Percentiles rank a stretch among this genome's conserved stretches.
Conservation (phyloP, 2,797 vertebrate genomes). For the Chaenodraco wilsoni region DNA sequence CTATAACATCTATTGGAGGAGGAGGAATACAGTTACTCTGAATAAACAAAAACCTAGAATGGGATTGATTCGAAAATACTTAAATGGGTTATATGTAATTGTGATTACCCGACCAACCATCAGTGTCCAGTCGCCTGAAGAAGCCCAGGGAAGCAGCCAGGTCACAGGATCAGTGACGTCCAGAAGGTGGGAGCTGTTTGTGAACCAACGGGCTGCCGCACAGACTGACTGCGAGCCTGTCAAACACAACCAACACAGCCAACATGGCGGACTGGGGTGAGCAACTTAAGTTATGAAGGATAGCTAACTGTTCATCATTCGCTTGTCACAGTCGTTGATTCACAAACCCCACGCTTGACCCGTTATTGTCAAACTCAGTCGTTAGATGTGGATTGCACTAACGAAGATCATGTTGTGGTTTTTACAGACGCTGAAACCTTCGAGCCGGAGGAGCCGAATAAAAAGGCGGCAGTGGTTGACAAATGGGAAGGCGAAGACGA, state of each 20-base stretch:
- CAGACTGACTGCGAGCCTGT: conserved; percentile 64
- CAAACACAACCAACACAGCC: conserved; percentile 78
- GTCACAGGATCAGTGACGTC: conserved; percentile 51
- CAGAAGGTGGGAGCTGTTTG: conserved; percentile 60
- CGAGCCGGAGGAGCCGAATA: conserved; percentile 85
- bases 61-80: no score
- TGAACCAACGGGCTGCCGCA: conserved; percentile 62
- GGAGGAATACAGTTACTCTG: no score
- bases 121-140: background rate
- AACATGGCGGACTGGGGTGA: conserved; percentile 94
- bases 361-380: background rate
- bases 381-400: conserved; percentile 58
- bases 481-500: conserved; percentile 92
- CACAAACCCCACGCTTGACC: background rate
- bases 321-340: conserved; percentile 12
- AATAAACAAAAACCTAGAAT: no score
- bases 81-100: background rate
- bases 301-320: conserved; percentile 24
- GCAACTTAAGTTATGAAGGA: conserved; percentile 66
- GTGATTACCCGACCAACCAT: background rate
- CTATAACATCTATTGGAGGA: no score
- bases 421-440: conserved; percentile 90
- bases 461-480: conserved; percentile 84
- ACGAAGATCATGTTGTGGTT: conserved; percentile 60
- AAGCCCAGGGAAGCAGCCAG: background rate